Conservation (phyloP, 2,888 invertebrate species). For the Ectemnius cavifrons region DNA sequence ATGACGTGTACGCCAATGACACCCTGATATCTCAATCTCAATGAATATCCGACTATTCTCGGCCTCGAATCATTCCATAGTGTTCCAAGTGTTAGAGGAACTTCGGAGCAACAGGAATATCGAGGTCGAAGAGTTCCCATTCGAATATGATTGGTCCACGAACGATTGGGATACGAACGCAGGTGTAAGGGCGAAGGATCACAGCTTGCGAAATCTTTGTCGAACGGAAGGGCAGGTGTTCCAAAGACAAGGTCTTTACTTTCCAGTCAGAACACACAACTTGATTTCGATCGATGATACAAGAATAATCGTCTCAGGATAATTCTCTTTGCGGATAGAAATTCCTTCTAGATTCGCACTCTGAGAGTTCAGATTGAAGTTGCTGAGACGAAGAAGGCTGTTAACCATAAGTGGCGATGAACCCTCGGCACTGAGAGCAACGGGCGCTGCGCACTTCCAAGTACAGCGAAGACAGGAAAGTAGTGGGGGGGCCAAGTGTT, state of each 20-base stretch:
- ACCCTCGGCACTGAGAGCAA: not conserved
- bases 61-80: not conserved
- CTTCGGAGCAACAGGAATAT: no score
- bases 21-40: constrained; percentile 52
- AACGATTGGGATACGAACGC: not conserved
- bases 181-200: constrained; percentile 3
- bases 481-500: constrained; percentile 12
- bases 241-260: not conserved
- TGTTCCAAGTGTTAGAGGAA: not conserved
- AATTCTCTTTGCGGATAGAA: no score
- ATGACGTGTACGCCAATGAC: constrained; percentile 38
- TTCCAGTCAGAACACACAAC: no score
- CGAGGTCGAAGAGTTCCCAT: not conserved
- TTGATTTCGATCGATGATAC: no score
- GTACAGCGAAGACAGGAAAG: not conserved
- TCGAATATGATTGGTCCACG: not conserved
- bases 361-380: no score
- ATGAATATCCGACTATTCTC: not conserved
- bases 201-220: not conserved
- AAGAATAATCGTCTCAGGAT: no score
- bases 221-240: constrained; percentile 23
- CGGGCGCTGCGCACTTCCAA: not conserved
- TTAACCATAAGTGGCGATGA: no score
- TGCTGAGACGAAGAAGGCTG: no score
- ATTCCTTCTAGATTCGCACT: no score